Conservation (phyloP, 2,888 invertebrate genomes). For the Meandrusa payeni region DNA sequence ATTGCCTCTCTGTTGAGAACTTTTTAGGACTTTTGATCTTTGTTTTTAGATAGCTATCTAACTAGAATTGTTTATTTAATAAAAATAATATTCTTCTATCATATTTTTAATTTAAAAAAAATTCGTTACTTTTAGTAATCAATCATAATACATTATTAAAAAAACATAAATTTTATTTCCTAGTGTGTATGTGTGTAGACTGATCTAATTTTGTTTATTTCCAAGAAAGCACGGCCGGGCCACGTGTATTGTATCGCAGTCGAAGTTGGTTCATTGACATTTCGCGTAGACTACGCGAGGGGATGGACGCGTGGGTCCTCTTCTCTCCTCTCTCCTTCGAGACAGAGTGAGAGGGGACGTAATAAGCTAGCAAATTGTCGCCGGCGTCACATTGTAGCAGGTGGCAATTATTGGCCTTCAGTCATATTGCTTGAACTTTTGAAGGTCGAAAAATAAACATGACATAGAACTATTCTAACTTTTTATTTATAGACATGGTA, state of each 20-base stretch:
- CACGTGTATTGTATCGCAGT: constrained; percentile 53
- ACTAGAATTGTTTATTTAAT: too few species aligned
- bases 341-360: constrained; percentile 43
- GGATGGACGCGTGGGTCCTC: constrained; percentile 42
- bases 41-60: too few species aligned
- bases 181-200: too few species aligned
- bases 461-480: background rate
- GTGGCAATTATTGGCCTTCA: constrained; percentile 67
- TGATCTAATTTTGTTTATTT: constrained; percentile 48
- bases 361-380: constrained; percentile 59
- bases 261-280: constrained; percentile 76
- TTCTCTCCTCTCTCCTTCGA: constrained; percentile 32
- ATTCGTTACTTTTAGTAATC: too few species aligned
- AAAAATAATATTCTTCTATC: too few species aligned
- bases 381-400: constrained; percentile 64
- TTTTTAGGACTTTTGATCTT: too few species aligned
- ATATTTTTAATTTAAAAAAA: too few species aligned
- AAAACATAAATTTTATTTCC: too few species aligned
- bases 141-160: too few species aligned
- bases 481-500: too few species aligned
- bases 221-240: constrained; percentile 41
- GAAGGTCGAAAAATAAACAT: constrained; percentile 65
- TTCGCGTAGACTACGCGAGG: constrained; percentile 54
- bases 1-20: too few species aligned
- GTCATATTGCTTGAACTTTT: constrained; percentile 65